Evolutionary conservation across 2,113 vertebrate species (phyloP).

Genomic region (Scalopus aquaticus): DNA sequence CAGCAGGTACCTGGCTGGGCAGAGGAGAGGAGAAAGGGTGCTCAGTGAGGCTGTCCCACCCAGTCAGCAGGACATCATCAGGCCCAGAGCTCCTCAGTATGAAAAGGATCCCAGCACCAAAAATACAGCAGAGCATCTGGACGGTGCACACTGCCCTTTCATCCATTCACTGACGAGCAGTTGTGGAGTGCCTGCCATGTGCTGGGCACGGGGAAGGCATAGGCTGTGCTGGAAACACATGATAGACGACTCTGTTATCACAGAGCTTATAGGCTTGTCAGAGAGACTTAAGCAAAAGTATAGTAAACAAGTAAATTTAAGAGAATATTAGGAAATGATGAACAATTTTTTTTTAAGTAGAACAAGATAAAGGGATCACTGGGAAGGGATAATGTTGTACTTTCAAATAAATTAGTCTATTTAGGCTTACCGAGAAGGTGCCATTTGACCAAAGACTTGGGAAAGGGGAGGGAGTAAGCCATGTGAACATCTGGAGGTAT

Average conservation of each 20-base stretch:
- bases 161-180: background rate
- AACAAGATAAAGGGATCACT: background rate
- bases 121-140: no score
- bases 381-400: background rate
- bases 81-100: background rate
- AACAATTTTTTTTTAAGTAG: background rate
- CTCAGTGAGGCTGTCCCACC: background rate
- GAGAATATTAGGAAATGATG: background rate
- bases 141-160: background rate
- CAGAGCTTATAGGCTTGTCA: background rate
- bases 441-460: background rate
- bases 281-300: background rate
- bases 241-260: no score
- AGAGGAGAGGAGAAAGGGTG: background rate
- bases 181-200: background rate
- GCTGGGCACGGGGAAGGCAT: background rate
- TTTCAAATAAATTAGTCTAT: background rate
- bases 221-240: background rate
- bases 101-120: background rate
- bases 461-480: background rate
- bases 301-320: background rate
- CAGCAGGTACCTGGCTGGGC: background rate
- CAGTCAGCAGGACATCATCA: background rate
- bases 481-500: no score
- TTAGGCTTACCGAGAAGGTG: background rate